These are phyloP conservation scores for Psittacus erithacus DNA, from an alignment of 2,113 vertebrate species.

Conservation along the genomic window DNA sequence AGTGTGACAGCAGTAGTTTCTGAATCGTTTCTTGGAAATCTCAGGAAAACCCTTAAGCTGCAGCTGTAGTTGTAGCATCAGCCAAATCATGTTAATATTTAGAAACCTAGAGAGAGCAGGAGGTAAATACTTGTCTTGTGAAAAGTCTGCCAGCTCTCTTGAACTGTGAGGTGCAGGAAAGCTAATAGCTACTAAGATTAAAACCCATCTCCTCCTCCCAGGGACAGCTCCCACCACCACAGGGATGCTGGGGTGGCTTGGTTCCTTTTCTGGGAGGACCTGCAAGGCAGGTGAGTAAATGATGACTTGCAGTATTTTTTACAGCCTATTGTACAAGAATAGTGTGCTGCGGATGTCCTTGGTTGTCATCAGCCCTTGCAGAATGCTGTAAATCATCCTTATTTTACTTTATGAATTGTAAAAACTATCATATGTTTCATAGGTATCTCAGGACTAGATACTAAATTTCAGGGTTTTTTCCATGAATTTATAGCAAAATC, in stretches of 20 bases:
- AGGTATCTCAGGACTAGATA: conserved; percentile 50
- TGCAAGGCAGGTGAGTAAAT: neutral
- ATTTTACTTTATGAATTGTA: conserved; percentile 64
- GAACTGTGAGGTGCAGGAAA: neutral
- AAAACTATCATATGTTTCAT: conserved; percentile 57
- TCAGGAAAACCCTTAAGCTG: neutral
- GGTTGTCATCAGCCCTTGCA: conserved; percentile 18
- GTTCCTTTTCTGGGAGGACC: neutral
- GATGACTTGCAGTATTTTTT: neutral
- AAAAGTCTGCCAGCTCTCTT: neutral
- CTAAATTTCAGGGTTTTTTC: conserved; percentile 36
- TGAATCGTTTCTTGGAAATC: neutral
- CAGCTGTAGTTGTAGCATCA: neutral
- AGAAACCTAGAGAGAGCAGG: neutral
- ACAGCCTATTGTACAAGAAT: neutral
- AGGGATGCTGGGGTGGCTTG: neutral
- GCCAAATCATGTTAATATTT: neutral
- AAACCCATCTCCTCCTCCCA: neutral
- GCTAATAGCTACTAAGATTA: neutral
- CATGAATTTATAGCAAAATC: conserved; percentile 28
- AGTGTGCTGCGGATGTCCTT: neutral
- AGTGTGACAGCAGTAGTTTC: neutral
- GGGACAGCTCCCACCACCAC: neutral
- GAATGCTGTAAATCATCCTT: conserved; percentile 32
- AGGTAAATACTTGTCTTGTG: neutral